Evolutionary conservation across 2,888 invertebrate species (phyloP).

Genomic region (Diarsia rubi): DNA sequence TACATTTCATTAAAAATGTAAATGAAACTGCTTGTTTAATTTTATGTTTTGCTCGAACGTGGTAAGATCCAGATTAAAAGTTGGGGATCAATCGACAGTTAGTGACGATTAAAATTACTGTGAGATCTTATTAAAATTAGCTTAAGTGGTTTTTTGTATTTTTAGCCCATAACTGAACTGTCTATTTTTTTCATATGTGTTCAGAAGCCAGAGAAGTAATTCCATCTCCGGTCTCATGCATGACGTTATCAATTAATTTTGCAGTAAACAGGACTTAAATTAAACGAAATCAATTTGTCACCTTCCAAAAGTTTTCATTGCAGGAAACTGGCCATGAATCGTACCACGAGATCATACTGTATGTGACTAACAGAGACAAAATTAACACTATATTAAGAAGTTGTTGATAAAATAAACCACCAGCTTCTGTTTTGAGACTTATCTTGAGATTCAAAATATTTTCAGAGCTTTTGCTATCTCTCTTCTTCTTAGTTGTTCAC

Average conservation of each 20-base stretch:
- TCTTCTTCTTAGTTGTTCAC: too few relatives aligned
- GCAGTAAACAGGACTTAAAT: not conserved
- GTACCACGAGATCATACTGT: not conserved
- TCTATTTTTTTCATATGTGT: not conserved
- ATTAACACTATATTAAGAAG: not conserved
- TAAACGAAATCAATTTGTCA: constrained; percentile 9
- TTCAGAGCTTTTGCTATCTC: not conserved
- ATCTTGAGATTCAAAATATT: not conserved
- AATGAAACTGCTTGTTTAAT: constrained; percentile 5
- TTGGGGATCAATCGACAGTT: too few relatives aligned
- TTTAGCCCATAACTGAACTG: too few relatives aligned
- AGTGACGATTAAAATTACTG: not conserved
- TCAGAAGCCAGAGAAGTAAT: not conserved
- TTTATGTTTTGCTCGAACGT: not conserved
- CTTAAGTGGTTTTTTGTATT: not conserved
- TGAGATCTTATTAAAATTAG: not conserved
- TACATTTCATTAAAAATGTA: constrained; percentile 5
- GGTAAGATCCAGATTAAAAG: not conserved
- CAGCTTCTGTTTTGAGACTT: not conserved
- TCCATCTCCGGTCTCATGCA: constrained; percentile 19
- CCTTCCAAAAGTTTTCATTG: constrained; percentile 8
- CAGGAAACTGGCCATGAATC: constrained; percentile 44
- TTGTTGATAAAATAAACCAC: not conserved
- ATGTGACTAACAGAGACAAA: not conserved
- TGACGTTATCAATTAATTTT: constrained; percentile 2